Evolutionary conservation across 30 jellyfish, hydroid and myxozoan species (phyloP), one percentile per base, ranked within the genome.

Genomic region (Clytia hemisphaerica): DNA sequence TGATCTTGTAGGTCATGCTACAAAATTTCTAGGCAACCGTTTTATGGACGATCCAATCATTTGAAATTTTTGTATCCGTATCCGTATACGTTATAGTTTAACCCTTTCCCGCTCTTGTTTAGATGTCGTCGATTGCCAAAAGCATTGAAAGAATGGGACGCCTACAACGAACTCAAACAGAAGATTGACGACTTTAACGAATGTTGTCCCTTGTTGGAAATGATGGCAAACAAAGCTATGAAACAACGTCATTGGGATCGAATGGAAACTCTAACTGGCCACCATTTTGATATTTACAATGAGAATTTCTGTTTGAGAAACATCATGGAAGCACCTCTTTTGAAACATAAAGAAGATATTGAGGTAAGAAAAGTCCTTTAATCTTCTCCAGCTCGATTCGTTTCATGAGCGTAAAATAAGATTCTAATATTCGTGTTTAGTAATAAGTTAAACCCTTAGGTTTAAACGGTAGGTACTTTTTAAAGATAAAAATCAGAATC

Each of bases 161-260:
- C 95, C 25, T 89, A 30, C 63, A 81, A 75, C 45, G 98, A 89
- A 45, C 86, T 89, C 18, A 89, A 80, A 83, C 75, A 75, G 51
- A 89, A 89, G 77, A 82, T 89, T 30, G 95, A 89, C 47, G 98
- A 89, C 59, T 89, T 89, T 70, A 89, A 89, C 53, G 98, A 89
- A 37, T 81, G 95, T 58, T 89, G 98, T 66, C 98, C 98, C 0
- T 55, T 89, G 53, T 84, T 89, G 51, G 98, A 89, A 63, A 29
- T 89, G 86, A 89, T 89, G 98, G 84, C 98, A 4, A 81, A 89
- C 71, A 89, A 89, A 63, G 98, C 98, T 15, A 80, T 89, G 93
- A 89, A 89, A 66, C 84, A 71, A 1, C 69, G 98, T 10, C 98
- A 89, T 77, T 89, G 98, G 98, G 86, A 82, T 28, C 81, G 98